phyloP scores from a whole-genome alignment of 2,113 vertebrate genomes.

The Rostratula benghalensis region DNA sequence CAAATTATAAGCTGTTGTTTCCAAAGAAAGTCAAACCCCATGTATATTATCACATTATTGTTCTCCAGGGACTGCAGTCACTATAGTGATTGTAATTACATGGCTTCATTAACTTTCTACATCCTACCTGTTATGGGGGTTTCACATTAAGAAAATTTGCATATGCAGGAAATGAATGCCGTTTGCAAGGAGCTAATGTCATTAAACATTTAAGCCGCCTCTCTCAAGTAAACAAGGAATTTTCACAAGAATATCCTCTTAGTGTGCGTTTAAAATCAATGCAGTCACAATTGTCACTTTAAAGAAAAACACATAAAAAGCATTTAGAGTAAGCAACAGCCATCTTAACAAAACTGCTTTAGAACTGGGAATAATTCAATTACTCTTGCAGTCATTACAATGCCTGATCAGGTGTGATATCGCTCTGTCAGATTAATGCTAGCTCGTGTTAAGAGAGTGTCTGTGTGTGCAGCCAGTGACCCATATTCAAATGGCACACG shows the following conservation, averaged over 20 bases:
- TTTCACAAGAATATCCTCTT: slow-evolving; percentile 45
- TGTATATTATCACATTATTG: slow-evolving; percentile 82
- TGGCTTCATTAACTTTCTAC: slow-evolving; percentile 91
- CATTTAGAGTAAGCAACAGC: slow-evolving; percentile 35
- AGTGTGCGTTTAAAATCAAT: slow-evolving; percentile 39
- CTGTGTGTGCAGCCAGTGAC: background rate
- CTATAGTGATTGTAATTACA: slow-evolving; percentile 92
- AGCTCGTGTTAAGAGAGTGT: background rate
- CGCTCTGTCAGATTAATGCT: background rate
- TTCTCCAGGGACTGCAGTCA: slow-evolving; percentile 81
- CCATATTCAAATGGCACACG: background rate
- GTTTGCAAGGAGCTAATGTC: slow-evolving; percentile 81
- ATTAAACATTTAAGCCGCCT: slow-evolving; percentile 82
- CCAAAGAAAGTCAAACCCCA: slow-evolving; percentile 77
- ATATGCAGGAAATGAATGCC: slow-evolving; percentile 88
- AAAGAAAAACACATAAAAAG: slow-evolving; percentile 38
- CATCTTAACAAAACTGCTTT: slow-evolving; percentile 39
- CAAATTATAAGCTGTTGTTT: slow-evolving; percentile 80
- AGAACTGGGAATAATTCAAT: slow-evolving; percentile 37
- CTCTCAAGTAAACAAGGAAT: slow-evolving; percentile 70
- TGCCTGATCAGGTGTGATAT: background rate
- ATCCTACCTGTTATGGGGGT: slow-evolving; percentile 85
- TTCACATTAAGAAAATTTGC: slow-evolving; percentile 89
- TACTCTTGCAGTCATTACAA: background rate
- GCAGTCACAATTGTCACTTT: slow-evolving; percentile 12